Evolutionary conservation across 2,113 vertebrate genomes (phyloP).

Genomic region (Laterallus jamaicensis): DNA sequence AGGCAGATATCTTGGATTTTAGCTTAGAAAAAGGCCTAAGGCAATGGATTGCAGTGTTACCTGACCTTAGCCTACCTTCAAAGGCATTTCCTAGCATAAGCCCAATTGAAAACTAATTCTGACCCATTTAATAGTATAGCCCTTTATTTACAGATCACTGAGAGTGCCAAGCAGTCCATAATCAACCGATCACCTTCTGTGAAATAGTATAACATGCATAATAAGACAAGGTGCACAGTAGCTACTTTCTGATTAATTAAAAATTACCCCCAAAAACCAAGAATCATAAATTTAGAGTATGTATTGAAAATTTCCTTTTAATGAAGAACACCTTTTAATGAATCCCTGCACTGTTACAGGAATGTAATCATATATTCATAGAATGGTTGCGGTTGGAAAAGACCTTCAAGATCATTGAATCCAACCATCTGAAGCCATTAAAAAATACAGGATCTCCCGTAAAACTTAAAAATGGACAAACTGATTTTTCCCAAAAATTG

Average conservation of each 20-base stretch:
- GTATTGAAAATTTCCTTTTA: background rate
- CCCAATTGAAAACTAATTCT: background rate
- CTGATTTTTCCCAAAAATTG: constrained; percentile 65
- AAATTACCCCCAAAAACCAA: background rate
- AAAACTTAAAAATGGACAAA: constrained; percentile 64
- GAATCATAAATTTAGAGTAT: background rate
- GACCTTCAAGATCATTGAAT: too few species aligned
- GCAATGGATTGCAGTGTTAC: background rate
- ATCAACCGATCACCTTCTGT: background rate
- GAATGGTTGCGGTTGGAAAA: too few species aligned
- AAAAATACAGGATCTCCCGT: constrained; percentile 40
- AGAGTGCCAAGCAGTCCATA: background rate
- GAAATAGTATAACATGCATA: background rate
- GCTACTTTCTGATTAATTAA: background rate
- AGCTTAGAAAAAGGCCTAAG: background rate
- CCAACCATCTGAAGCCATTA: constrained; percentile 57
- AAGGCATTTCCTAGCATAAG: background rate
- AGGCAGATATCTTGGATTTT: background rate
- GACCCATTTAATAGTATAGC: background rate
- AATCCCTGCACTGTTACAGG: constrained; percentile 40
- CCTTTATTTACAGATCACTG: background rate
- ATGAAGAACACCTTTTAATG: constrained; percentile 16
- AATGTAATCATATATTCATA: background rate
- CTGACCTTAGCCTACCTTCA: background rate
- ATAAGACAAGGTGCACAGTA: background rate